Conservation (phyloP, 2,888 invertebrate species). For the Fragum fragum region DNA sequence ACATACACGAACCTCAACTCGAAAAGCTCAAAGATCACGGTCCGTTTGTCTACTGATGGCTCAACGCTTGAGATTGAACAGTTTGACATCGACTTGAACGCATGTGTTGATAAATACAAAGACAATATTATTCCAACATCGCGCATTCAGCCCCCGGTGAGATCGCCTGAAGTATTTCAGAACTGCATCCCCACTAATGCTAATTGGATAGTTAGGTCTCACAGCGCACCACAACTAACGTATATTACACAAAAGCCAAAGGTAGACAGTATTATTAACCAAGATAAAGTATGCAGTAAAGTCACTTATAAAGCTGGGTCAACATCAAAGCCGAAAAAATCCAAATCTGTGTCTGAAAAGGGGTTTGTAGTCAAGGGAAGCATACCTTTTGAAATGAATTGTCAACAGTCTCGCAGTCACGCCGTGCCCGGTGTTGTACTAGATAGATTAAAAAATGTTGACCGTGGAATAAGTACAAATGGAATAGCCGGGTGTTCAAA, state of each 20-base stretch:
- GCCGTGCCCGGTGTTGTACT: too few relatives aligned
- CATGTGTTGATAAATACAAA: slow-evolving; percentile 10
- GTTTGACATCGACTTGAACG: slow-evolving; percentile 67
- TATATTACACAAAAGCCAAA: not conserved
- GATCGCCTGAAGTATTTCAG: not conserved
- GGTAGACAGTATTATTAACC: too few relatives aligned
- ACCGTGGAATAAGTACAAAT: too few relatives aligned
- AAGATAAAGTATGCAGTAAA: not conserved
- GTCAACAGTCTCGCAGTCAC: too few relatives aligned
- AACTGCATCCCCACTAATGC: not conserved
- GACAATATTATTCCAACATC: not conserved
- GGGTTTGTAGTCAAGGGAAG: not conserved
- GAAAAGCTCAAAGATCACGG: slow-evolving; percentile 72
- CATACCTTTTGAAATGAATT: not conserved
- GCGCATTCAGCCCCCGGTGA: not conserved
- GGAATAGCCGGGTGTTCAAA: too few relatives aligned
- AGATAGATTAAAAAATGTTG: too few relatives aligned
- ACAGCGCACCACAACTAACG: slow-evolving; percentile 25
- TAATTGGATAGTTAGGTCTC: not conserved
- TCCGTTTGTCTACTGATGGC: slow-evolving; percentile 75
- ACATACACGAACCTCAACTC: slow-evolving; percentile 64
- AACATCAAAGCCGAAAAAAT: not conserved
- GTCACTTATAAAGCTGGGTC: too few relatives aligned
- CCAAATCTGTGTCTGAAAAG: slow-evolving; percentile 10
- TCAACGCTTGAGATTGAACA: slow-evolving; percentile 76